phyloP scores from a whole-genome alignment of 2,888 invertebrate species.

The Nudaria mundana region DNA sequence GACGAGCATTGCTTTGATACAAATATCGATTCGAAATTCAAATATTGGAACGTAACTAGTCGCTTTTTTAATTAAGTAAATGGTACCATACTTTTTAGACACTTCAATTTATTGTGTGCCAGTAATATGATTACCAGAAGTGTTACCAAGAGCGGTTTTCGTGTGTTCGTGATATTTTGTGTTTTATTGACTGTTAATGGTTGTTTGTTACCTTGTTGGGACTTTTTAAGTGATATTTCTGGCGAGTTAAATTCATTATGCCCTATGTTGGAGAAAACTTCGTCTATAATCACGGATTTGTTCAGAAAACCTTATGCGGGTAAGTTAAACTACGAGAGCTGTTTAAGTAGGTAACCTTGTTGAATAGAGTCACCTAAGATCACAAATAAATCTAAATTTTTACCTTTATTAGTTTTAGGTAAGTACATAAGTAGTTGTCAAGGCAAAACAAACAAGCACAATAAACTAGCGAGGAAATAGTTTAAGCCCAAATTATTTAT shows the following conservation, averaged over 20 bases:
- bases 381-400: no score
- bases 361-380: no score
- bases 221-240: conserved; percentile 52
- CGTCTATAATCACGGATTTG: conserved; percentile 48
- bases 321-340: no score
- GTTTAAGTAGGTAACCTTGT: no score
- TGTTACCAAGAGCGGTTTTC: conserved; percentile 34
- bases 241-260: conserved; percentile 55
- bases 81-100: background rate
- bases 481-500: no score
- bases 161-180: conserved; percentile 36
- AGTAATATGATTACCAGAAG: conserved; percentile 33
- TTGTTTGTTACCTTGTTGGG: conserved; percentile 58
- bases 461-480: no score
- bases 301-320: conserved; percentile 47
- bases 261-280: conserved; percentile 53
- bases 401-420: no score
- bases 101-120: conserved; percentile 23
- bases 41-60: background rate
- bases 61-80: background rate
- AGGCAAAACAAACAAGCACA: no score
- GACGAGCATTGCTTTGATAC: background rate
- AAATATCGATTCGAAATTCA: conserved; percentile 2
- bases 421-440: no score
- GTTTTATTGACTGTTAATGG: conserved; percentile 43